Percentiles rank a stretch among this genome's conserved stretches.
These are phyloP conservation scores for Solea senegalensis DNA, from an alignment of 2,113 vertebrate species.

Conservation along the genomic window DNA sequence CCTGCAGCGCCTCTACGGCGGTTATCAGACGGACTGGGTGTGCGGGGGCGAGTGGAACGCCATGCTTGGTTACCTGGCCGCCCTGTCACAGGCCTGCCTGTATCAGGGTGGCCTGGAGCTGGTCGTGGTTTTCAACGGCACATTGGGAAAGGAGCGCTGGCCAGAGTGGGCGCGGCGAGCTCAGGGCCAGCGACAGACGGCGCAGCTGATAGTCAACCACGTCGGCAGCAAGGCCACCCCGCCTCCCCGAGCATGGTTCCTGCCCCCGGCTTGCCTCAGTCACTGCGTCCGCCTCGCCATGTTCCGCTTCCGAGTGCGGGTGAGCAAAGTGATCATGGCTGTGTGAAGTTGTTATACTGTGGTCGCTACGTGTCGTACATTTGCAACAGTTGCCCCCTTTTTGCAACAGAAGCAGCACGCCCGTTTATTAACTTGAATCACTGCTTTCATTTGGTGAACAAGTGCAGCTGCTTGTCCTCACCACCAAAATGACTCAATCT, in stretches of 20 bases:
- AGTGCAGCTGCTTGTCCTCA: background rate
- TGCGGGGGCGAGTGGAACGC: constrained; percentile 94
- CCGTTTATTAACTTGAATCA: constrained; percentile 31
- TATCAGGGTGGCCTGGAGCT: constrained; percentile 91
- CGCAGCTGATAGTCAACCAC: constrained; percentile 93
- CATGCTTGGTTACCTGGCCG: constrained; percentile 93
- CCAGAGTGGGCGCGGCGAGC: constrained; percentile 92
- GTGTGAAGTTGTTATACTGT: constrained; percentile 28
- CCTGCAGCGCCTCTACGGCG: constrained; percentile 91
- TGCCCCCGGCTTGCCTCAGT: constrained; percentile 91
- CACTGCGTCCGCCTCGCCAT: constrained; percentile 93
- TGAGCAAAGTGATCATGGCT: constrained; percentile 73
- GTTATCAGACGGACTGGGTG: constrained; percentile 95
- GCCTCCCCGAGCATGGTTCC: constrained; percentile 92
- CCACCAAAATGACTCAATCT: background rate
- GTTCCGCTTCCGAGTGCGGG: constrained; percentile 94
- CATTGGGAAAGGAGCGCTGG: constrained; percentile 91
- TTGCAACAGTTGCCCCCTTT: constrained; percentile 25
- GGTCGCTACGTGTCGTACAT: constrained; percentile 4
- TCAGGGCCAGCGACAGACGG: constrained; percentile 91
- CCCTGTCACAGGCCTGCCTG: constrained; percentile 90
- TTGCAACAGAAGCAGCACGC: constrained; percentile 34
- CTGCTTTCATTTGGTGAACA: constrained; percentile 25
- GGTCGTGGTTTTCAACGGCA: constrained; percentile 92
- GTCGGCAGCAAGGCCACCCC: constrained; percentile 93